phyloP scores from a whole-genome alignment of 2,888 invertebrate genomes.

The Shargacucullia verbasci region DNA sequence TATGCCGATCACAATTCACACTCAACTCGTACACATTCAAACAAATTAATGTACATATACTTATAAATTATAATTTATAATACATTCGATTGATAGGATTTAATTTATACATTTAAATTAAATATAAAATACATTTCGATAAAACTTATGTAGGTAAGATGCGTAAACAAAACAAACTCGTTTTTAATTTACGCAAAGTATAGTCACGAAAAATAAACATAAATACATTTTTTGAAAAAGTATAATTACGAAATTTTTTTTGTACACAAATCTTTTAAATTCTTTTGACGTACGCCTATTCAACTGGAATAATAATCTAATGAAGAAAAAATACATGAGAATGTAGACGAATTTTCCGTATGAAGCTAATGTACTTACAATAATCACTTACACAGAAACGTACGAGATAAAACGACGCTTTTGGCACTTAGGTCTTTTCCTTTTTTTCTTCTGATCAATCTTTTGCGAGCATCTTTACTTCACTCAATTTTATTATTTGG shows the following conservation, averaged over 20 bases:
- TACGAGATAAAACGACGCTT: conserved; percentile 68
- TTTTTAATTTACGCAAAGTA: conserved; percentile 3
- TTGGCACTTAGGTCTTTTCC: conserved; percentile 82
- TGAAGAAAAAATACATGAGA: conserved; percentile 21
- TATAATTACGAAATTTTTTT: not conserved
- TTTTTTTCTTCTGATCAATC: conserved; percentile 46
- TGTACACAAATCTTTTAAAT: conserved; percentile 1
- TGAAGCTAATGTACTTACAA: conserved; percentile 57
- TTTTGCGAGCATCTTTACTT: conserved; percentile 45
- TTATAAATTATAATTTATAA: conserved; percentile 12
- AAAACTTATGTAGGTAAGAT: not conserved
- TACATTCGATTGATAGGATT: conserved; percentile 26
- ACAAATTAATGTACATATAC: not conserved
- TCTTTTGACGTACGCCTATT: conserved; percentile 14
- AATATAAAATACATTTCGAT: conserved; percentile 4
- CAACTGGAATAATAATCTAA: conserved; percentile 31
- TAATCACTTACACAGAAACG: conserved; percentile 58
- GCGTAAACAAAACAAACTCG: not conserved
- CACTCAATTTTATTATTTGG: conserved; percentile 40
- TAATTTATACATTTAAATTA: conserved; percentile 20
- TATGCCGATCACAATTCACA: conserved; percentile 37
- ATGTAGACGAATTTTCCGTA: conserved; percentile 40
- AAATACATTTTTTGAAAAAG: no score
- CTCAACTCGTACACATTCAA: conserved; percentile 13
- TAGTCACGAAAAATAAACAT: no score